Conservation (phyloP, 2,888 invertebrate genomes). For the Tinea pellionella region DNA sequence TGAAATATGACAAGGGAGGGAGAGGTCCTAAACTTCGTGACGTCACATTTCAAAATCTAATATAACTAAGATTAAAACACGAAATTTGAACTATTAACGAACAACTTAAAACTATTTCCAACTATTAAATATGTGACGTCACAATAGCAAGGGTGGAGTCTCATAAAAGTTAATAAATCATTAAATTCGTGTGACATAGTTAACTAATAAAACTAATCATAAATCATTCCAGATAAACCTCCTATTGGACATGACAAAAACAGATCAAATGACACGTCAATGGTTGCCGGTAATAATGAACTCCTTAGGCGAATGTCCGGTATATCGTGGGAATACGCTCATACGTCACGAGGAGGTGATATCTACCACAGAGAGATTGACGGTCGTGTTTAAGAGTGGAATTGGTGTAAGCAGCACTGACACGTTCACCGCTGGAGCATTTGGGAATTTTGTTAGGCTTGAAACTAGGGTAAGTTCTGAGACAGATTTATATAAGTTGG, state of each 20-base stretch:
- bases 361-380: conserved; percentile 81
- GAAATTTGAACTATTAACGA: too few species aligned
- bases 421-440: conserved; percentile 79
- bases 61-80: too few species aligned
- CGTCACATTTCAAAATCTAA: too few species aligned
- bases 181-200: too few species aligned
- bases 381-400: conserved; percentile 70
- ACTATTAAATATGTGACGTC: too few species aligned
- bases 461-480: conserved; percentile 70
- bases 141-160: too few species aligned
- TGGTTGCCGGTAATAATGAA: conserved; percentile 83
- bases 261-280: conserved; percentile 70
- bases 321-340: conserved; percentile 66
- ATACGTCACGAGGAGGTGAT: conserved; percentile 80
- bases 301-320: conserved; percentile 80
- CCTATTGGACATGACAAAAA: conserved; percentile 74
- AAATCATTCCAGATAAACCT: conserved; percentile 72
- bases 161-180: too few species aligned
- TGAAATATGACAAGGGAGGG: too few species aligned
- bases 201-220: conserved; percentile 12
- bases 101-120: too few species aligned
- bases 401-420: conserved; percentile 72
- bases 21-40: too few species aligned
- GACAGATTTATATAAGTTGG: not conserved
- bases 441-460: conserved; percentile 74